These are phyloP conservation scores for Branchipolynoe longqiensis DNA, from an alignment of 2,888 invertebrate species.

Conservation along the genomic window DNA sequence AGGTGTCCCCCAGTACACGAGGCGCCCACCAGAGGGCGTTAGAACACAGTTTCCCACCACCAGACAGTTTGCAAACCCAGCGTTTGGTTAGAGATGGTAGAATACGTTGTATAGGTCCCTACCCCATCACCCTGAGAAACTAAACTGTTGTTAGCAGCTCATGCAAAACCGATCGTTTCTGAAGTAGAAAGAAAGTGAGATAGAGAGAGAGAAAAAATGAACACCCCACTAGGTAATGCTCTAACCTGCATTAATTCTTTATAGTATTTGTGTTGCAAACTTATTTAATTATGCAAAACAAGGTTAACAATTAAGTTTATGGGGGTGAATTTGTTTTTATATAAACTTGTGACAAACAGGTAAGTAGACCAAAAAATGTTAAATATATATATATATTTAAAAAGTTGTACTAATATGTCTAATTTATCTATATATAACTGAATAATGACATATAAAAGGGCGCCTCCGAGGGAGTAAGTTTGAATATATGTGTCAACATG, in stretches of 20 bases:
- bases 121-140: neutral
- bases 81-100: constrained; percentile 38
- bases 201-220: no score
- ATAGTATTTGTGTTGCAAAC: neutral
- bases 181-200: constrained; percentile 37
- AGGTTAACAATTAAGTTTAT: no score
- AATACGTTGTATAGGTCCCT: constrained; percentile 3
- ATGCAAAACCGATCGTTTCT: neutral
- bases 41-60: neutral
- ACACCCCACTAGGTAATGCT: neutral
- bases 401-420: neutral
- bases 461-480: constrained; percentile 21
- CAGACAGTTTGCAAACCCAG: constrained; percentile 29
- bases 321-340: no score
- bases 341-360: no score
- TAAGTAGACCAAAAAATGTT: no score
- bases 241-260: no score
- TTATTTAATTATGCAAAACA: neutral
- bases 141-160: neutral
- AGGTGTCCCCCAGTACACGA: neutral
- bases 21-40: constrained; percentile 12
- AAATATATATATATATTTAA: no score
- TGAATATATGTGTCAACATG: constrained; percentile 31
- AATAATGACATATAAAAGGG: neutral
- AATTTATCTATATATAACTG: neutral